Evolutionary conservation across 2,113 vertebrate species (phyloP), one percentile per base, ranked within the genome.

Genomic region (Colossoma macropomum): DNA sequence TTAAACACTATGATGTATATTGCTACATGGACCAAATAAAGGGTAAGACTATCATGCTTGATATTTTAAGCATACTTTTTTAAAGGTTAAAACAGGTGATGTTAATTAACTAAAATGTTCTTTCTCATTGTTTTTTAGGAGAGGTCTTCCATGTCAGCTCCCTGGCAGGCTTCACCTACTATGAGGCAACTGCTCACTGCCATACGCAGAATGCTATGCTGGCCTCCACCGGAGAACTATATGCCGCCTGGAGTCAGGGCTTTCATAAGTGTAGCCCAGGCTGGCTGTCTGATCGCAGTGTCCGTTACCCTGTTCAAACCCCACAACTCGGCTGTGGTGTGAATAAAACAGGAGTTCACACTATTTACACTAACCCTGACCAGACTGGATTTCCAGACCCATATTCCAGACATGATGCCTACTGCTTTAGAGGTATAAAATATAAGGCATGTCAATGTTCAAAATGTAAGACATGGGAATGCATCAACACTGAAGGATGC

Each of bases 61-160:
- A 32, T 32, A 63, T 78, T 10, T 30, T 56, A 52, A 28, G 15
- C 27, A 62, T 72, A 2, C 21, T 63, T 10, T 3, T 15, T 15
- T 6, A 7, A 15, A 50, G n/a, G n/a, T n/a, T n/a, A n/a, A n/a
- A n/a, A n/a, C n/a, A n/a, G n/a, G n/a, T n/a, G n/a, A n/a, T n/a
- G n/a, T 3, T 11, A 52, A 62, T 71, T 2, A 25, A 60, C 27
- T 15, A 15, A 30, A 4, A 52, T 71, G 60, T 15, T 59, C 28
- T 81, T 23, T 62, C 45, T 50, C 10, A 34, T 23, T 66, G 34
- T 75, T 70, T 81, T 30, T 50, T 87, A 99, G 97, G 96, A 0
- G 95, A 97, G 73, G 95, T 99, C 83, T 99, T 99, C 91, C 96
- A 96, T 0, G 93, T 91, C 75, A 97, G 96, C 0, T 94, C 95